Evolutionary conservation across 2,797 vertebrate species (phyloP).

Genomic region (Cyclura pinguis): DNA sequence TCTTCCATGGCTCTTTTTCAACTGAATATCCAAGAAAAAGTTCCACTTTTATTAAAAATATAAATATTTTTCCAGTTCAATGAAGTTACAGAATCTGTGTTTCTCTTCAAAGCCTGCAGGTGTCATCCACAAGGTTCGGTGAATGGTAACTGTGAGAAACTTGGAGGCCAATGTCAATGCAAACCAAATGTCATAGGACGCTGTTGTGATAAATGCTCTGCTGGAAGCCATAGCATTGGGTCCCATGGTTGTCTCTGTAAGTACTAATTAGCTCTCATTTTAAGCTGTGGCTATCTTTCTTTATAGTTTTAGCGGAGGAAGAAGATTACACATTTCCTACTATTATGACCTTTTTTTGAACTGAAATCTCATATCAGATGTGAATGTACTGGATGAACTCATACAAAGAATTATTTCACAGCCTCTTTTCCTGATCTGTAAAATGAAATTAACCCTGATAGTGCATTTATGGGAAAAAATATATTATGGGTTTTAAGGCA

Average conservation of each 20-base stretch:
- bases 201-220: constrained; percentile 87
- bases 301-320: neutral
- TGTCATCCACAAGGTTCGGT: constrained; percentile 83
- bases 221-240: constrained; percentile 84
- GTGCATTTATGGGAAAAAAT: no score
- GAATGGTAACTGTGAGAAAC: constrained; percentile 80
- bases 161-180: constrained; percentile 88
- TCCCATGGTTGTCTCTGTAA: constrained; percentile 85
- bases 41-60: no score
- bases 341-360: neutral
- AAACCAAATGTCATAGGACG: constrained; percentile 85
- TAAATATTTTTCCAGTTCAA: neutral
- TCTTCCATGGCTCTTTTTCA: no score
- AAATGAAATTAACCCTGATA: neutral
- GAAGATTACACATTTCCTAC: neutral
- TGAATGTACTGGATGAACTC: neutral
- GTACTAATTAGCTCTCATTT: constrained; percentile 30
- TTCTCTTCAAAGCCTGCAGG: constrained; percentile 81
- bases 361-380: neutral
- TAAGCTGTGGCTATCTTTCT: neutral
- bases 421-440: neutral
- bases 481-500: no score
- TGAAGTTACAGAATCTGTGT: neutral
- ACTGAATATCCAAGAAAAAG: no score
- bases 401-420: neutral